A percentile compares a stretch with the other conserved stretches of the same genome.
Evolutionary conservation across 2,888 invertebrate species (phyloP).

Genomic region (Sinodicranocentrus sp.): DNA sequence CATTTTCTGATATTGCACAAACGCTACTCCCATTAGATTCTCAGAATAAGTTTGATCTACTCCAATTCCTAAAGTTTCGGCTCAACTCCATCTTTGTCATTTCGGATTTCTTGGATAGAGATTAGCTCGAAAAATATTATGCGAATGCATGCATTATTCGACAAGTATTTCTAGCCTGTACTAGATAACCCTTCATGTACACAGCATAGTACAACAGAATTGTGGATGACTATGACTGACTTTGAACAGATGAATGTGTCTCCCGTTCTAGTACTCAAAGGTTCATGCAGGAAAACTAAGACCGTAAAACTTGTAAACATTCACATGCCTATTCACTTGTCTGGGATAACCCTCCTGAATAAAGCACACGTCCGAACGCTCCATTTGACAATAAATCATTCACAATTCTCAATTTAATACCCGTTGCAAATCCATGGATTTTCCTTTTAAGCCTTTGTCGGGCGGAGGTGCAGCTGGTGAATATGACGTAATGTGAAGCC

Average conservation of each 20-base stretch:
- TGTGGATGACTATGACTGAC: no score
- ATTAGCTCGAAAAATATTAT: background rate
- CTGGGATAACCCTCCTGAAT: slow-evolving; percentile 24
- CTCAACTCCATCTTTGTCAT: background rate
- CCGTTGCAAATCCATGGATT: slow-evolving; percentile 67
- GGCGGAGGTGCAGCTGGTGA: slow-evolving; percentile 56
- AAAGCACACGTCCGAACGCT: slow-evolving; percentile 40
- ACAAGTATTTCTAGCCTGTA: background rate
- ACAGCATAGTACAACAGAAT: no score
- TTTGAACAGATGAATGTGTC: slow-evolving; percentile 12
- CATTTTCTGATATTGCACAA: no score
- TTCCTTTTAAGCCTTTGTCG: slow-evolving; percentile 58
- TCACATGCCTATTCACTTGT: no score
- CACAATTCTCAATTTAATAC: slow-evolving; percentile 65
- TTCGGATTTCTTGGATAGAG: slow-evolving; percentile 3
- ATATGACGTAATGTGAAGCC: slow-evolving; percentile 47
- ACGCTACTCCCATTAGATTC: no score
- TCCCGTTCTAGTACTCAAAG: no score
- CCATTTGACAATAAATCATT: slow-evolving; percentile 68
- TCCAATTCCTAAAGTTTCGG: no score
- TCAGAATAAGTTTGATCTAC: no score
- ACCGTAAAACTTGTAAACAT: no score
- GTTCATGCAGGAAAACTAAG: no score
- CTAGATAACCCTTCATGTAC: background rate
- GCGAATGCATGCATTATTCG: background rate